Base-by-base conservation (phyloP, 2,113 vertebrate species). In the Centropus bengalensis region DNA sequence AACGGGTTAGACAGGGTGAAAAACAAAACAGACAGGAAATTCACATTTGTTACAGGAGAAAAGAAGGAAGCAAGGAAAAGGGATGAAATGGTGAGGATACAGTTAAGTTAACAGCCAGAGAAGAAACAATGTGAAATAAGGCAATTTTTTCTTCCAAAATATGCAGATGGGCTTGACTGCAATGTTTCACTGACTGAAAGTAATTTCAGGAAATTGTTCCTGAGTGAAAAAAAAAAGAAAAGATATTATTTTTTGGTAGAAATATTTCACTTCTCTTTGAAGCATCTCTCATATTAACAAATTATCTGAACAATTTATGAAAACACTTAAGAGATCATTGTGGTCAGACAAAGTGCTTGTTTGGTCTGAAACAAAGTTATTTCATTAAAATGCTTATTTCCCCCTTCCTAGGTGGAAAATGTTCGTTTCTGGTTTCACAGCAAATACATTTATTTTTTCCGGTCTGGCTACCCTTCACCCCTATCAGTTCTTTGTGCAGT, bases 151-250 rank as follows among this genome's bases (percentile, higher is more conserved):
- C 60, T 26, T 90, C 56, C 11, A 55, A 90, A 96, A 83, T 86
- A 90, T 77, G 59, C 88, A 96, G 82, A 96, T 86, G 58, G 90
- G 45, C 23, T 85, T 83, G 59, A 93, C 75, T 90, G 88, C 64
- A 83, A 51, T 45, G 38, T 91, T 90, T 91, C 76, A 74, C 44
- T 0, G 28, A 89, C 71, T 58, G 55, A 86, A 89, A 94, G 90
- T 71, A 89, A 96, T 88, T 91, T 94, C 85, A 93, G 88, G 63
- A 95, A 96, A 96, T 80, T 69, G 79, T 95, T 91, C 82, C 71
- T 27, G 1, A 54, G 51, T 28, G 28, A 16, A 49, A 42, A 71
- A 40, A 71, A 66, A 45, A 33, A 17, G 36, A 49, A n/a, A 63
- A 51, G 44, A 18, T 0, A 0, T 69, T 0, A 0, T 69, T 69